These are phyloP conservation scores for Oncorhynchus kisutch DNA, from an alignment of 2,113 vertebrate species.

Conservation along the genomic window DNA sequence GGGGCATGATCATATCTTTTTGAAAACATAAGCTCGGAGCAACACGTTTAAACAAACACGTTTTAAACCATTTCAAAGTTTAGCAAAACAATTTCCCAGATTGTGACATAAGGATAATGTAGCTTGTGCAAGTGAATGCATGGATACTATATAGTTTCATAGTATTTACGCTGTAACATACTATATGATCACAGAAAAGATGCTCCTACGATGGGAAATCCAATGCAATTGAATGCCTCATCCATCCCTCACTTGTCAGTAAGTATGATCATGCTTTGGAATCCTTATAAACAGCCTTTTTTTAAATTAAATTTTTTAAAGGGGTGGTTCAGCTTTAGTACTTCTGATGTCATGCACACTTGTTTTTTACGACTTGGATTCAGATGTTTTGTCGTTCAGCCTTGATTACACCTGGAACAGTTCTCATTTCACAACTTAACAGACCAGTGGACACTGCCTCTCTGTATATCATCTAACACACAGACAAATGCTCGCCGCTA, in stretches of 20 bases:
- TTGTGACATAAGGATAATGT: too few species aligned
- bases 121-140: too few species aligned
- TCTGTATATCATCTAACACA: background rate
- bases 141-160: background rate
- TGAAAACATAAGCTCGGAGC: too few species aligned
- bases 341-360: constrained; percentile 15
- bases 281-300: background rate
- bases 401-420: constrained; percentile 46
- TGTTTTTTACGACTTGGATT: constrained; percentile 35
- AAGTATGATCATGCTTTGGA: constrained; percentile 16
- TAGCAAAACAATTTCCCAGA: too few species aligned
- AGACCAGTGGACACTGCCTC: constrained; percentile 29
- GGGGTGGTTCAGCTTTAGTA: background rate
- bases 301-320: too few species aligned
- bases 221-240: constrained; percentile 15
- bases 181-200: background rate
- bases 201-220: constrained; percentile 12
- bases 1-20: too few species aligned
- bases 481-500: background rate
- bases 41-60: too few species aligned
- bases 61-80: too few species aligned
- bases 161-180: constrained; percentile 5
- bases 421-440: constrained; percentile 54
- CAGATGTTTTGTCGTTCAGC: constrained; percentile 44
- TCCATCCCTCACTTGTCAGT: constrained; percentile 29